Base-by-base conservation (phyloP, 2,797 vertebrate genomes). In the Somateria mollissima region DNA sequence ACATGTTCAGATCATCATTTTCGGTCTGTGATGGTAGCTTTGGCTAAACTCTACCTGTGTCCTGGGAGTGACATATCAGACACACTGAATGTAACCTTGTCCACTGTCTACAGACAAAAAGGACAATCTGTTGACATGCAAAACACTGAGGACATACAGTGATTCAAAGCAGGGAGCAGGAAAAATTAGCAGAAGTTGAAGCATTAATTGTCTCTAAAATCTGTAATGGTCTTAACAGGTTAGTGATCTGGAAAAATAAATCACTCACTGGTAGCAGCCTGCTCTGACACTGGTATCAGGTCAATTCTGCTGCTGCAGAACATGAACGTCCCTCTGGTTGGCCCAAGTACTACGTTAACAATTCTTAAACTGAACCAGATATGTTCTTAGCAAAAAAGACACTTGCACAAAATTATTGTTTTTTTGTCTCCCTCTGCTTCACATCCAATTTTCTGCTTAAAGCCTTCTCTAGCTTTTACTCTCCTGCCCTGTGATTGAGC, bases 41-140 rank as follows among this genome's bases (percentile, higher is more conserved):
- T 94, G 90, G 84, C 88, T 88, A 66, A 90, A 92, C 56, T 82
- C 84, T 73, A 25, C 27, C 30, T 74, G n/a, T 34, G 39, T 64
- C 56, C 67, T 67, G 43, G 25, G 39, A 60, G 8, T 53, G 72
- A 54, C 36, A 67, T 43, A 58, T 19, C 47, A 92, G 54, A 39
- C 69, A 84, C 53, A 8, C 53, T 65, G 70, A 21, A 41, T 15
- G 12, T 49, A 84, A 60, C 15, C 43, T 87, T 87, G 28, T 21
- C 30, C 36, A 32, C 24, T 34, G n/a, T 87, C 37, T 65, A 57
- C 71, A 77, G 66, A 78, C 28, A 45, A 49, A 80, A 76, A 17
- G 9, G 56, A 34, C 10, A 36, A 15, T 83, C 62, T 2, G 27
- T 56, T 89, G 43, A 51, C 58, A 89, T 5, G 24, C 13, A 69